Evolutionary conservation across 1,140 invertebrate genomes (phyloP).

Genomic region (Drosophila teissieri): DNA sequence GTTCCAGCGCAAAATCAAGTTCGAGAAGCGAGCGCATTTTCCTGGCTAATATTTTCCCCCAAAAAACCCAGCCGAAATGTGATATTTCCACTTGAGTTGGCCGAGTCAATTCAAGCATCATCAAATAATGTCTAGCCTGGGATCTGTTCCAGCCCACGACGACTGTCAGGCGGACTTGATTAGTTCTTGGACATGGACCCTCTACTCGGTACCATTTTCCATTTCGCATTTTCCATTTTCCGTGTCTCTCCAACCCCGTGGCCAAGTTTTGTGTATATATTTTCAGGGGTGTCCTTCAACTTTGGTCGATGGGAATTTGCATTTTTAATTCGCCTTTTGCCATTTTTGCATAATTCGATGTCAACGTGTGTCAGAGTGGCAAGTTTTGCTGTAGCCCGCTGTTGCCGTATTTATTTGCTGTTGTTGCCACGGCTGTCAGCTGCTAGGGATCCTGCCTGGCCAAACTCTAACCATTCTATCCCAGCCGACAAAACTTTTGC

Average conservation of each 20-base stretch:
- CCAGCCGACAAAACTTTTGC: constrained; percentile 47
- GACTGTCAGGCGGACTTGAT: constrained; percentile 52
- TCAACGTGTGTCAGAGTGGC: constrained; percentile 71
- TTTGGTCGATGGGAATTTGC: constrained; percentile 66
- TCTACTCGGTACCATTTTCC: constrained; percentile 5
- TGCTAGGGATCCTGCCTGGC: constrained; percentile 32
- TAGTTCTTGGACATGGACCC: constrained; percentile 48
- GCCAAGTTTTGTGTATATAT: constrained; percentile 13
- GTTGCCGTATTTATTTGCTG: constrained; percentile 27
- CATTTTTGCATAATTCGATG: constrained; percentile 77
- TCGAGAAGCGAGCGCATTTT: constrained; percentile 16
- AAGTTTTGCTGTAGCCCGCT: constrained; percentile 41
- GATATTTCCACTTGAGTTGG: constrained; percentile 51
- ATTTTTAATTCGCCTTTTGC: constrained; percentile 80
- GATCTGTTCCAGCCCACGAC: constrained; percentile 14
- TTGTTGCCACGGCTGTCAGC: constrained; percentile 60
- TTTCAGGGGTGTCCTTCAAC: constrained; percentile 30
- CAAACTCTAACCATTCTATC: background rate
- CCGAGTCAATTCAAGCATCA: constrained; percentile 49
- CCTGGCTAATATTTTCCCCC: constrained; percentile 22
- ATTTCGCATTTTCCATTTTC: background rate
- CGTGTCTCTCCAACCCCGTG: background rate
- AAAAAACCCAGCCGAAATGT: constrained; percentile 16
- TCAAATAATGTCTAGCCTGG: constrained; percentile 37
- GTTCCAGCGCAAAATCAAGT: constrained; percentile 8